A percentile compares a stretch with the other conserved stretches of the same genome.
Evolutionary conservation across 2,113 vertebrate species (phyloP).

Genomic region (Emydocephalus ijimae): DNA sequence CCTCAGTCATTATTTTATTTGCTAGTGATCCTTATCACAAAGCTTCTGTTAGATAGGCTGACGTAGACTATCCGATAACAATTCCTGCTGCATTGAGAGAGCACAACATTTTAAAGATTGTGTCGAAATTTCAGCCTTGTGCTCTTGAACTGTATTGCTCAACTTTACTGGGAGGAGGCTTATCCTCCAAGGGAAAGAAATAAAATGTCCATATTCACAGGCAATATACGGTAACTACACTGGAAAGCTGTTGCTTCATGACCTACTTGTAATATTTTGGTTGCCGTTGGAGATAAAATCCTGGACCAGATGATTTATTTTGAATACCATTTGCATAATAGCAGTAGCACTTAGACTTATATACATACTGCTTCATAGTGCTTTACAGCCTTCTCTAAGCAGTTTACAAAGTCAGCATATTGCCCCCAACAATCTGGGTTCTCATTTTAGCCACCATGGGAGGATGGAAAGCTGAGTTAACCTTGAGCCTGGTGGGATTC

Average conservation of each 20-base stretch:
- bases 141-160: not conserved
- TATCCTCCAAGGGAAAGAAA: not conserved
- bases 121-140: constrained; percentile 4
- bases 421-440: too few relatives aligned
- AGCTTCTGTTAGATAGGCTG: constrained; percentile 12
- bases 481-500: too few relatives aligned
- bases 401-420: too few relatives aligned
- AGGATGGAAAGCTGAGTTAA: too few relatives aligned
- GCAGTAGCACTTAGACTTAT: too few relatives aligned
- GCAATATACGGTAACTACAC: not conserved
- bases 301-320: not conserved
- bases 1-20: not conserved
- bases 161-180: not conserved
- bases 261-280: not conserved
- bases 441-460: too few relatives aligned
- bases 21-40: not conserved
- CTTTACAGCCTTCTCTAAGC: too few relatives aligned
- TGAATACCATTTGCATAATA: not conserved
- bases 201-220: not conserved
- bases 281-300: not conserved
- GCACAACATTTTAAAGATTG: constrained; percentile 34
- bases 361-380: too few relatives aligned
- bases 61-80: not conserved
- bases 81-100: constrained; percentile 27
- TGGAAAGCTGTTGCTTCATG: not conserved